A percentile compares a stretch with the other conserved stretches of the same genome.
Conservation (phyloP, 2,888 invertebrate species). For the Drosophila peninsularis region DNA sequence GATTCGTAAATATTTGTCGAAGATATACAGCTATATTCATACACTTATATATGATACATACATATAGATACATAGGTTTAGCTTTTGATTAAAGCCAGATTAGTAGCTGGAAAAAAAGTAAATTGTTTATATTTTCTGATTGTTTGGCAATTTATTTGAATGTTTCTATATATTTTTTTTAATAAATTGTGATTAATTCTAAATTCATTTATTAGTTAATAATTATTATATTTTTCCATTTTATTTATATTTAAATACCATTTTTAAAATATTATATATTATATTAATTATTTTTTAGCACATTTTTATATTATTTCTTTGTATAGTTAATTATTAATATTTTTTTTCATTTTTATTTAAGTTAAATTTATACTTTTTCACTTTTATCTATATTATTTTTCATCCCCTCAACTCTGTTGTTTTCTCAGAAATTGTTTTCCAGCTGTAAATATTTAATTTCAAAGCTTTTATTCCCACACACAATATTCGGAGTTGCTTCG, state of each 20-base stretch:
- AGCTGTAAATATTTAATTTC: neutral
- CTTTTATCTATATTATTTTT: neutral
- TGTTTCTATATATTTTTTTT: neutral
- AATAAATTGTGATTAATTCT: too few relatives aligned
- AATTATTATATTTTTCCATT: neutral
- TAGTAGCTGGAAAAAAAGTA: slow-evolving; percentile 47
- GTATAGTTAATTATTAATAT: neutral
- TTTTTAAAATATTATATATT: neutral
- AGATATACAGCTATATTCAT: slow-evolving; percentile 5
- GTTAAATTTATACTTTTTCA: too few relatives aligned
- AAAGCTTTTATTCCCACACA: neutral
- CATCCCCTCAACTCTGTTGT: neutral
- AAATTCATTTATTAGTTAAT: too few relatives aligned
- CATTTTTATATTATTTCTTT: neutral
- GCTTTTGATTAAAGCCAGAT: slow-evolving; percentile 25
- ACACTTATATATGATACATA: slow-evolving; percentile 36
- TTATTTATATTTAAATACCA: neutral
- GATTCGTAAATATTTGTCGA: slow-evolving; percentile 40
- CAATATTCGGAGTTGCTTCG: neutral
- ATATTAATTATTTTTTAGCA: neutral
- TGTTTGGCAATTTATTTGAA: neutral
- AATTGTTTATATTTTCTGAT: slow-evolving; percentile 4
- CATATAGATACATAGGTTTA: slow-evolving; percentile 57
- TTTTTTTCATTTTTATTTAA: neutral
- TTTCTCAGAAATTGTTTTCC: neutral